Evolutionary conservation across 2,888 invertebrate genomes (phyloP), one percentile per base, ranked within the genome.

Genomic region (Reticulitermes lucifugus): DNA sequence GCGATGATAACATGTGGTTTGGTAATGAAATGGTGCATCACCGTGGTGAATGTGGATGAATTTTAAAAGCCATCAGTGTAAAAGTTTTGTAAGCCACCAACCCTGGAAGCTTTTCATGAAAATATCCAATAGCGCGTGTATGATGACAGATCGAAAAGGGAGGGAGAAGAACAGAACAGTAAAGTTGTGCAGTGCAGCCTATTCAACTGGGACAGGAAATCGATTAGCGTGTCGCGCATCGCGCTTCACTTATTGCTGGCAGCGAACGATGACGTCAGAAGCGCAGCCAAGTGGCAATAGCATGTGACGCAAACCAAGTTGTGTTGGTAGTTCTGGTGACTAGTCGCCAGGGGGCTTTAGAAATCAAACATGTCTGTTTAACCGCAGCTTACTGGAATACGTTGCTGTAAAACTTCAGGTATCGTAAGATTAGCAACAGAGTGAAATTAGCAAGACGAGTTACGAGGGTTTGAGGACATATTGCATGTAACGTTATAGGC

Each of bases 191-290:
- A 77, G 46, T 77, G 77, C 77, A 77, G 77, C 77, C 77, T 77
- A 77, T 77, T 43, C 77, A 77, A 77, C 77, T n/a, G 73, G 77
- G 77, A 77, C 77, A 77, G 77, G 77, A 77, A 77, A 77, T 77
- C 77, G 77, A 77, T 77, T 77, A 77, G 77, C 41, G 43, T 46
- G 77, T 77, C 43, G 29, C 73, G 12, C 35, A 43, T 77, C 43
- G 29, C 65, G n/a, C 65, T 65, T 25, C 65, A 25, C 65, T 65
- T 65, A 65, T 65, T 65, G n/a, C 65, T 25, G 65, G 55, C 55
- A 55, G 55, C 18, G 55, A 55, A 55, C 35, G 41, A 41, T 77
- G 77, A 77, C 77, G 77, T 77, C 77, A 77, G 77, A 41, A 77
- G 77, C 77, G 51, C 46, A 77, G 77, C 77, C 77, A 77, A 77